Evolutionary conservation across 1,140 invertebrate species (phyloP).

Genomic region (Pristionchus pacificus): DNA sequence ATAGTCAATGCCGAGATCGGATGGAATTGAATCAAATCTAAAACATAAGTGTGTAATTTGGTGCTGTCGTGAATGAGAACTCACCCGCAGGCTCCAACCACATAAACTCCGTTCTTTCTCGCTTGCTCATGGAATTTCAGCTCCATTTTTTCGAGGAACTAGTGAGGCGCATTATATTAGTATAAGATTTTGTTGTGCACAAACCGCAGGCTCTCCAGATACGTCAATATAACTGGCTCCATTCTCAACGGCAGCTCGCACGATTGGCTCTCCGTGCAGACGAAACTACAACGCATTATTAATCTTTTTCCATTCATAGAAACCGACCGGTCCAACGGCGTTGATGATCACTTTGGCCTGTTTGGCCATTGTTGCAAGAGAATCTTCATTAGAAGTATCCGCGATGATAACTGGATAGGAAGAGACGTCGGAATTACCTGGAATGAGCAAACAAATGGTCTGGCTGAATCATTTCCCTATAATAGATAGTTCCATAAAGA

Average conservation of each 20-base stretch:
- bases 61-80: conserved; percentile 62
- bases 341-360: too few species aligned
- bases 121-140: conserved; percentile 74
- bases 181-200: conserved; percentile 1
- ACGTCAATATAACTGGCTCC: conserved; percentile 83
- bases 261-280: conserved; percentile 81
- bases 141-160: conserved; percentile 82
- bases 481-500: too few species aligned
- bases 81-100: conserved; percentile 85
- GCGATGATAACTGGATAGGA: conserved; percentile 37
- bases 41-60: too few species aligned
- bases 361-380: conserved; percentile 31
- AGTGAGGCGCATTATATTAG: background rate
- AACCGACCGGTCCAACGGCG: conserved; percentile 39
- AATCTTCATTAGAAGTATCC: conserved; percentile 21
- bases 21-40: too few species aligned
- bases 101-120: conserved; percentile 72
- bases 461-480: too few species aligned
- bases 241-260: conserved; percentile 77
- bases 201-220: conserved; percentile 75
- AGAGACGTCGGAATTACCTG: too few species aligned
- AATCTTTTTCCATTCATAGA: too few species aligned
- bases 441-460: too few species aligned
- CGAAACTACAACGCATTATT: conserved; percentile 64
- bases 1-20: conserved; percentile 75